Conservation (phyloP, 2,888 invertebrate genomes). For the Pyrrhia umbra region DNA sequence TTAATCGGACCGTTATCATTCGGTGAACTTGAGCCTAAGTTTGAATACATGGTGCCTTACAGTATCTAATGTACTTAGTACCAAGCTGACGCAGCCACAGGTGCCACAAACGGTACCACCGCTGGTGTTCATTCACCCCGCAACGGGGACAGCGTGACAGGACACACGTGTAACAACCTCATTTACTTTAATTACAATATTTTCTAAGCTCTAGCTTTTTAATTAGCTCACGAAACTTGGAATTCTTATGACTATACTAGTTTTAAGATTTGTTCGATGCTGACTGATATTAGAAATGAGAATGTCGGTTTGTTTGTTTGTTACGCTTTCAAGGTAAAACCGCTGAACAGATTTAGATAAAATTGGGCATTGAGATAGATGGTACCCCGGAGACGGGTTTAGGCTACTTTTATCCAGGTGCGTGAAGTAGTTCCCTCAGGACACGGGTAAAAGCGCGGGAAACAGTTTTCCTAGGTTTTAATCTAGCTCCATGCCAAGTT, state of each 20-base stretch:
- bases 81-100: constrained; percentile 15
- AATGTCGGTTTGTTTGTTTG: neutral
- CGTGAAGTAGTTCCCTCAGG: no score
- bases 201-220: neutral
- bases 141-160: constrained; percentile 50
- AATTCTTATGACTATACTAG: neutral
- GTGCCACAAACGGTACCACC: constrained; percentile 46
- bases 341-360: no score
- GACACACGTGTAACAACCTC: constrained; percentile 30
- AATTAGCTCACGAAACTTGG: neutral
- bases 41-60: neutral
- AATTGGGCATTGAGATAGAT: no score
- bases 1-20: no score
- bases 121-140: constrained; percentile 55
- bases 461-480: no score
- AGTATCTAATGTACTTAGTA: constrained; percentile 16
- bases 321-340: no score
- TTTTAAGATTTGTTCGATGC: neutral
- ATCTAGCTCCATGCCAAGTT: no score
- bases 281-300: no score
- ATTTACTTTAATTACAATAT: constrained; percentile 40
- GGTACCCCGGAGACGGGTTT: no score
- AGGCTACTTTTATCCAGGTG: no score
- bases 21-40: no score
- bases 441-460: no score